A percentile compares a stretch with the other conserved stretches of the same genome.
Evolutionary conservation across 2,113 vertebrate genomes (phyloP).

Genomic region (Thunnus maccoyii): DNA sequence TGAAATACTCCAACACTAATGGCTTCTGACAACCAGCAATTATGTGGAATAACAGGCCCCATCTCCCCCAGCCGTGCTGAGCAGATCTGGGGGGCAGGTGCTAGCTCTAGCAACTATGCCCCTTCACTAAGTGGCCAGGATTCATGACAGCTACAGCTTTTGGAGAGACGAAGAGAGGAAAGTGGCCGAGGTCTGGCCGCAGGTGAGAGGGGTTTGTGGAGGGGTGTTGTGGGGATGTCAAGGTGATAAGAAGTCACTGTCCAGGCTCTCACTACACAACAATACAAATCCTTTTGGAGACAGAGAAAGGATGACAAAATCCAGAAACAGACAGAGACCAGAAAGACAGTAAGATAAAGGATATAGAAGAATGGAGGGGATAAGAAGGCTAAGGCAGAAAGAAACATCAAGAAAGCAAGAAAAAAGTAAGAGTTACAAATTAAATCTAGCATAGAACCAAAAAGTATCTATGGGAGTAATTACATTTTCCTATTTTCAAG

Average conservation of each 20-base stretch:
- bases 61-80: conserved; percentile 37
- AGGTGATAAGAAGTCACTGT: conserved; percentile 31
- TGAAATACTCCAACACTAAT: conserved; percentile 77
- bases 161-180: conserved; percentile 1
- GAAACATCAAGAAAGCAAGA: neutral
- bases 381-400: neutral
- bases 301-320: conserved; percentile 1
- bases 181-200: conserved; percentile 21
- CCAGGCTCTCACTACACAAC: conserved; percentile 15
- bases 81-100: conserved; percentile 56
- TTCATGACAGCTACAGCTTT: conserved; percentile 49
- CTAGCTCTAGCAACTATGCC: conserved; percentile 34
- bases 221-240: conserved; percentile 37
- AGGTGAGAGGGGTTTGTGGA: conserved; percentile 37
- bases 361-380: neutral
- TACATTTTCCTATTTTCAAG: neutral
- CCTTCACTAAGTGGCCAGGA: conserved; percentile 31
- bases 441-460: neutral
- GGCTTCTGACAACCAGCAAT: conserved; percentile 82
- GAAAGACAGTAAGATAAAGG: neutral
- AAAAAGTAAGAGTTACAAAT: neutral
- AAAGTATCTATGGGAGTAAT: neutral
- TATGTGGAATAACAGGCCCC: conserved; percentile 78
- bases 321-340: conserved; percentile 2
- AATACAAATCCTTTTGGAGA: conserved; percentile 35